Conservation (phyloP, 1,140 invertebrate species). For the Campoletis sonorensis region DNA sequence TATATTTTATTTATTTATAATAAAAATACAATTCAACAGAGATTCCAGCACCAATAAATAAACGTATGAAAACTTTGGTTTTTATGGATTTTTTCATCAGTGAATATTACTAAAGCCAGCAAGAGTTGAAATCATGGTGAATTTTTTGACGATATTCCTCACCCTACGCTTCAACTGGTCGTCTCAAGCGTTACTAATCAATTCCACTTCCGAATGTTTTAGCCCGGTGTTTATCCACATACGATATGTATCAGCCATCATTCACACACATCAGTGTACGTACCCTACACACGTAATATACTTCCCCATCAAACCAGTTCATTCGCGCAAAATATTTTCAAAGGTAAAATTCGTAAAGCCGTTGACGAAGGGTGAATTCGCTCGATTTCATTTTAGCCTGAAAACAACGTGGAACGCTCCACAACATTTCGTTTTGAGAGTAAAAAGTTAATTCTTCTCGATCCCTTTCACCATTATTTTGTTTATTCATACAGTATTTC, state of each 20-base stretch:
- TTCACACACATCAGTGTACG: background rate
- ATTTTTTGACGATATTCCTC: background rate
- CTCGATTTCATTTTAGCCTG: background rate
- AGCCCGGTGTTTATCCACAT: background rate
- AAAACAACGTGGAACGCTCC: background rate
- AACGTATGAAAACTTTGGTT: background rate
- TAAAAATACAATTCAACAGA: no score
- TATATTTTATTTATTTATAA: no score
- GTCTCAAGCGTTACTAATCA: slow-evolving; percentile 7
- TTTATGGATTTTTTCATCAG: background rate
- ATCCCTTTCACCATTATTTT: background rate
- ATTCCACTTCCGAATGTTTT: slow-evolving; percentile 8
- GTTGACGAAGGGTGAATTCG: background rate
- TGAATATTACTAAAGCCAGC: background rate
- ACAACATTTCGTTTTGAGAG: background rate
- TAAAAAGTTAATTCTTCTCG: background rate
- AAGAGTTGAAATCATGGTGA: background rate
- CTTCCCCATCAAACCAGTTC: background rate
- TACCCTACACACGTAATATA: background rate
- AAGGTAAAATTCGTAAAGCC: slow-evolving; percentile 2
- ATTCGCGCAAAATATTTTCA: slow-evolving; percentile 8
- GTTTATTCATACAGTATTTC: background rate
- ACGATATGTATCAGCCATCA: background rate
- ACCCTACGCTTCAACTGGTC: background rate
- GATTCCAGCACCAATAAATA: no score